Conservation (phyloP, 2,888 invertebrate genomes). For the Allophyes oxyacanthae region DNA sequence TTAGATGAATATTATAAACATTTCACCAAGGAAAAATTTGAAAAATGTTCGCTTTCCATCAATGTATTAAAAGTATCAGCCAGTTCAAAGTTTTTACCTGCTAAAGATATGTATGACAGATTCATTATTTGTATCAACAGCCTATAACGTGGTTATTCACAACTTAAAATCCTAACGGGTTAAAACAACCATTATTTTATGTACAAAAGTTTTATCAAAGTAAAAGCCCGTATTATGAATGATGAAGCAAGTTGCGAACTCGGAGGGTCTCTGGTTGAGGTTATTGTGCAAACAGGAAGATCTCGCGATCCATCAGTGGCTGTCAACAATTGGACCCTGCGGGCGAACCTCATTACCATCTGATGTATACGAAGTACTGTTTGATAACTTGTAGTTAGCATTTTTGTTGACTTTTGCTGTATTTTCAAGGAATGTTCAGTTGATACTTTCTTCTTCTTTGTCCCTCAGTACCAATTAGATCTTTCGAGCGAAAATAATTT, state of each 20-base stretch:
- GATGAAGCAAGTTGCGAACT: slow-evolving; percentile 75
- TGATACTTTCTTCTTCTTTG: no score
- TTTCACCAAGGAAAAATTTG: no score
- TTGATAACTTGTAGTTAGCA: slow-evolving; percentile 16
- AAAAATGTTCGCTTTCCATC: no score
- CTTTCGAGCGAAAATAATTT: no score
- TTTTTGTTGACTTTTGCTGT: slow-evolving; percentile 5
- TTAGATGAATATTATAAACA: no score
- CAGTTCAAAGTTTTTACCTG: no score
- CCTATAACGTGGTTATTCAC: slow-evolving; percentile 18
- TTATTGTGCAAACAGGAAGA: slow-evolving; percentile 64
- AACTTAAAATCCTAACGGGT: slow-evolving; percentile 38
- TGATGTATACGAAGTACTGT: slow-evolving; percentile 32
- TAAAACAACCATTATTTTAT: slow-evolving; percentile 55
- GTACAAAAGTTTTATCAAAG: slow-evolving; percentile 61
- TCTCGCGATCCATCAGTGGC: slow-evolving; percentile 60
- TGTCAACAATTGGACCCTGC: slow-evolving; percentile 62
- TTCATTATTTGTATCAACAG: slow-evolving; percentile 4
- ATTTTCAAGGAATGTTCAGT: not conserved
- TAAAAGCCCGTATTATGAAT: slow-evolving; percentile 73
- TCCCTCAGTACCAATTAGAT: no score
- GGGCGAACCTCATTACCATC: slow-evolving; percentile 52
- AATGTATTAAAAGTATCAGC: no score
- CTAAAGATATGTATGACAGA: no score
- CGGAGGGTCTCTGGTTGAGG: slow-evolving; percentile 53